Evolutionary conservation across 2,797 vertebrate genomes (phyloP).

Genomic region (Bryconaethiops microstoma): DNA sequence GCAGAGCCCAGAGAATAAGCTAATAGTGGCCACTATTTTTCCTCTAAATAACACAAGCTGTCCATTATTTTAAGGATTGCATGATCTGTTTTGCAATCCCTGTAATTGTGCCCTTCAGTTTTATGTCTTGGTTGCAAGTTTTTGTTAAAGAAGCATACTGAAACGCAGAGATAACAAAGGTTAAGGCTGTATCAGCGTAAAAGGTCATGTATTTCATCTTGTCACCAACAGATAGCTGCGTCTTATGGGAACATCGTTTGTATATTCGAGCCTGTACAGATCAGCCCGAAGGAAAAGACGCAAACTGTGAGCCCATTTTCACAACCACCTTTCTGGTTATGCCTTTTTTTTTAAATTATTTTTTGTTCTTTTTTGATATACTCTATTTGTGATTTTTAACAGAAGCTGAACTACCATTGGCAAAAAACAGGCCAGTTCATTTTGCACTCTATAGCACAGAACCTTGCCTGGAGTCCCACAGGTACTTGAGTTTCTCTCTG

Average conservation of each 20-base stretch:
- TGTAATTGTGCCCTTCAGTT: background rate
- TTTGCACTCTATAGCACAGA: conserved; percentile 85
- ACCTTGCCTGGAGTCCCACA: conserved; percentile 94
- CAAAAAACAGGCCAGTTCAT: conserved; percentile 93
- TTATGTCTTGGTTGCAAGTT: background rate
- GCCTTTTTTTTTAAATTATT: background rate
- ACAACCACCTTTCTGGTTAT: background rate
- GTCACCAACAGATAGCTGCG: conserved; percentile 88
- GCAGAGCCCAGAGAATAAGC: background rate
- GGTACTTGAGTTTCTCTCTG: conserved; percentile 71
- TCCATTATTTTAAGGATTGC: background rate
- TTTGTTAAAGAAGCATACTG: too few relatives aligned
- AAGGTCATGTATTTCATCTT: background rate
- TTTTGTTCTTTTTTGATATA: too few relatives aligned
- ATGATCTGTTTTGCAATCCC: background rate
- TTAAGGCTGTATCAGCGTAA: too few relatives aligned
- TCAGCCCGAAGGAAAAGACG: conserved; percentile 78
- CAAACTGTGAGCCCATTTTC: conserved; percentile 79
- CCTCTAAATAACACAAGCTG: background rate
- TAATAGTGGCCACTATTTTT: background rate
- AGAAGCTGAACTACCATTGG: conserved; percentile 91
- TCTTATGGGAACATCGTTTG: conserved; percentile 93
- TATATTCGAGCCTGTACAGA: conserved; percentile 90
- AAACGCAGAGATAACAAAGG: too few relatives aligned
- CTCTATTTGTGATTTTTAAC: conserved; percentile 28